Conservation (phyloP, 2,113 vertebrate genomes). For the Toxostoma redivivum region DNA sequence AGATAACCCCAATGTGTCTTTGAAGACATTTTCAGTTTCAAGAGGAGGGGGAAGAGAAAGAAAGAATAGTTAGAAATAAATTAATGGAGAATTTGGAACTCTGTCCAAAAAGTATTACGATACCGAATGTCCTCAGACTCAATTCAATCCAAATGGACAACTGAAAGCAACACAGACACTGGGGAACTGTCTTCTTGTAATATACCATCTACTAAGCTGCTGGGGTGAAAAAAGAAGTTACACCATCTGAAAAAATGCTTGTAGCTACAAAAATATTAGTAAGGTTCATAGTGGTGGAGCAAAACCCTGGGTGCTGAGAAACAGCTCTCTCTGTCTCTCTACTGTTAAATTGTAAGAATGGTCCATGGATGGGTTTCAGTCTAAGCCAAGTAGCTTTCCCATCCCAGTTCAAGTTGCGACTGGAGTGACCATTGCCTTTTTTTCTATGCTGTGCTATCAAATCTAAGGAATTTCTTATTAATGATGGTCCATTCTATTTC, state of each 20-base stretch:
- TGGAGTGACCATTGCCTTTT: neutral
- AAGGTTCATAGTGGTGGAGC: neutral
- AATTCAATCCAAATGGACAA: neutral
- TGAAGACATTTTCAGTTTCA: neutral
- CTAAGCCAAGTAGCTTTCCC: neutral
- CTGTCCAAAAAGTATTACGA: neutral
- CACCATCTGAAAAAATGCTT: neutral
- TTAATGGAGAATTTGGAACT: neutral
- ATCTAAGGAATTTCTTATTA: neutral
- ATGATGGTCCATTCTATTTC: neutral
- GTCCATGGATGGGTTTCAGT: neutral
- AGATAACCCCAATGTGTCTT: neutral
- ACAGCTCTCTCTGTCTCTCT: neutral
- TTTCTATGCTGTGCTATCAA: rapidly evolving
- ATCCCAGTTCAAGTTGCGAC: neutral
- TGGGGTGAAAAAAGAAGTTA: neutral
- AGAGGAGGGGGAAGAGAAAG: rapidly evolving
- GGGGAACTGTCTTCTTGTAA: neutral
- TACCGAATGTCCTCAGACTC: neutral
- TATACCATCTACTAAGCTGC: neutral
- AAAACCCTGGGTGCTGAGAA: neutral
- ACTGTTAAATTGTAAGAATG: neutral
- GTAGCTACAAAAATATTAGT: neutral
- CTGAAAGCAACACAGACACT: neutral
- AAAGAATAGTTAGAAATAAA: neutral